These are phyloP conservation scores for Anastrepha ludens DNA, from an alignment of 1,140 invertebrate species.

Conservation along the genomic window DNA sequence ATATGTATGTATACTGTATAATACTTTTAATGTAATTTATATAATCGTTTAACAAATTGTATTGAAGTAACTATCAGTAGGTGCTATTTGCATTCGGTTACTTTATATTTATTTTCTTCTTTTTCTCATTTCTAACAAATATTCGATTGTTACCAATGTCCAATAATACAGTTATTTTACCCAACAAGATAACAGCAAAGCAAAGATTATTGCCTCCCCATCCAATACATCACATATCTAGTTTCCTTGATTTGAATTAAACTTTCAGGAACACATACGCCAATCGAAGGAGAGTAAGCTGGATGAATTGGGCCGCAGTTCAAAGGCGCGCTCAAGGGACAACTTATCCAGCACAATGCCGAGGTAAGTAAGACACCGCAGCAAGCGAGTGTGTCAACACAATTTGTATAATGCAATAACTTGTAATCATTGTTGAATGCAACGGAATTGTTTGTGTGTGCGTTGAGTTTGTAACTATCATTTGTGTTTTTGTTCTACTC, in stretches of 20 bases:
- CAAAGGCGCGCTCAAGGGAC: slow-evolving; percentile 71
- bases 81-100: not conserved
- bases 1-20: too few relatives aligned
- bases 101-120: not conserved
- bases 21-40: too few relatives aligned
- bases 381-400: not conserved
- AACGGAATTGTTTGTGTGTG: not conserved
- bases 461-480: not conserved
- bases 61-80: not conserved
- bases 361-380: slow-evolving; percentile 63
- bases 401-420: slow-evolving; percentile 43
- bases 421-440: not conserved
- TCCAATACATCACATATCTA: slow-evolving; percentile 2
- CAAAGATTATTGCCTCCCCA: slow-evolving; percentile 6
- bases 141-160: not conserved
- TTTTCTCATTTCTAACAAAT: not conserved
- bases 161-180: not conserved
- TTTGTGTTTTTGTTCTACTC: not conserved
- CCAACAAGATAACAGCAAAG: not conserved
- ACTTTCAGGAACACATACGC: slow-evolving; percentile 83
- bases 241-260: slow-evolving; percentile 33
- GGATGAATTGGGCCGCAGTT: slow-evolving; percentile 80
- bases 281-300: slow-evolving; percentile 85
- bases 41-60: too few relatives aligned
- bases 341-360: slow-evolving; percentile 65